Base-by-base conservation (phyloP, 2,888 invertebrate species). In the Eudasyphora cyanicolor region DNA sequence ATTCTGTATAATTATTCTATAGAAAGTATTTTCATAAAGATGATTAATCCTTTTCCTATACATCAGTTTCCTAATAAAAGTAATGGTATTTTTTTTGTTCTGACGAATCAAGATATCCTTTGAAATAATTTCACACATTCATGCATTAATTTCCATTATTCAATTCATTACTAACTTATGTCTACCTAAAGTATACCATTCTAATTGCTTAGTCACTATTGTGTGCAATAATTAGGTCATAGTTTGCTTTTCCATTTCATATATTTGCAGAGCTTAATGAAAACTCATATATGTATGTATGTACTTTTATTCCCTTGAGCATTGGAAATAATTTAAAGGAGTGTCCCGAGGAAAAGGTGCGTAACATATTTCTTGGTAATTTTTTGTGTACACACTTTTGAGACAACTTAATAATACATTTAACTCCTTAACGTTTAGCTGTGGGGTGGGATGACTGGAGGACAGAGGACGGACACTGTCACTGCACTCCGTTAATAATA, bases 321-420 rank as follows among this genome's bases (percentile, higher is more conserved):
- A n/a, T n/a, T 12, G 32, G 8, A 4, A 14, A 4, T 12, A 14
- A 32, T n/a, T 4, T n/a, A 32, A 29, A 60, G 60, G 60, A n/a
- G 60, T 24, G 60, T 24, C 8, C 32, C 17, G 17, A 38, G 12
- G 21, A 24, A 14, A 67, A 38, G 42, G 24, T 67, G 67, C 67
- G 67, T 67, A 38, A 64, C 38, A 35, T 38, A 10, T 8, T 38
- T 12, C 67, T 12, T 12, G 19, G 67, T 38, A 67, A 67, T 67
- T 75, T 27, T 70, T 19, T 62, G 70, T 42, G 38, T 75, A 38
- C 54, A 60, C 69, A 79, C 60, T 51, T 78, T 71, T 76, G 38
- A 57, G 73, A 79, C 73, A 76, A 79, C 73, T 76, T 76, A 82
- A 82, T 82, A 76, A 82, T 49, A 82, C 24, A 42, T 62, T 71